phyloP scores from a whole-genome alignment of 1,140 invertebrate species.

The Dreissena rostriformis region DNA sequence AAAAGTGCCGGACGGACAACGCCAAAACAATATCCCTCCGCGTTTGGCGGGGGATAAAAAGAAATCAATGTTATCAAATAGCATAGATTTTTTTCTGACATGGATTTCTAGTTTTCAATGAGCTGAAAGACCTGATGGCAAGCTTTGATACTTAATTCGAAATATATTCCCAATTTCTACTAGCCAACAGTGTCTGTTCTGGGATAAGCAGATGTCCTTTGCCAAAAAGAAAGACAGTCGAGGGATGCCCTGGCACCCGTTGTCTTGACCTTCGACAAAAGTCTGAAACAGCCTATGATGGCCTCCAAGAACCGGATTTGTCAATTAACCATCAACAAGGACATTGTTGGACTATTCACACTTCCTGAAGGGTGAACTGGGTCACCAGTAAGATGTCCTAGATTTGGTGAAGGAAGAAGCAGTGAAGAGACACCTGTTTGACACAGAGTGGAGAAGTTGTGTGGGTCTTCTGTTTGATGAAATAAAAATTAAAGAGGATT shows the following conservation, averaged over 20 bases:
- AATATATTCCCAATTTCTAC: constrained; percentile 29
- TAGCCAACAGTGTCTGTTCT: constrained; percentile 39
- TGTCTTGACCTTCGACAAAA: constrained; percentile 49
- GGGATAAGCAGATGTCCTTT: constrained; percentile 38
- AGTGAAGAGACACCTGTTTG: background rate
- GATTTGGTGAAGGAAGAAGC: constrained; percentile 55
- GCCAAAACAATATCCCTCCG: too few relatives aligned
- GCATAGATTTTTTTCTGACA: too few relatives aligned
- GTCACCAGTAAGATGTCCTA: constrained; percentile 40
- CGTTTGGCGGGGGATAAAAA: too few relatives aligned
- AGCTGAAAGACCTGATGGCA: constrained; percentile 25
- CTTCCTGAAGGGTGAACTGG: constrained; percentile 50
- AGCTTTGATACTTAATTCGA: background rate
- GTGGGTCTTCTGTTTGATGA: too few relatives aligned
- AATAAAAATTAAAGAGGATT: too few relatives aligned
- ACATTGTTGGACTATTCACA: constrained; percentile 63
- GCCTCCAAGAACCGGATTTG: constrained; percentile 54
- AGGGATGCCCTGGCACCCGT: constrained; percentile 60
- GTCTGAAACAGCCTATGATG: constrained; percentile 55
- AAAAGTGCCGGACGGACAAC: too few relatives aligned
- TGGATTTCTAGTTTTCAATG: too few relatives aligned
- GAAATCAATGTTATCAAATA: too few relatives aligned
- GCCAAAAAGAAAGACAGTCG: constrained; percentile 1
- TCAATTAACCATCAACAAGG: too few relatives aligned
- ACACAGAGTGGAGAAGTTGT: too few relatives aligned